Conservation (phyloP, 2,888 invertebrate species). For the Drosophila cyrtoloma region DNA sequence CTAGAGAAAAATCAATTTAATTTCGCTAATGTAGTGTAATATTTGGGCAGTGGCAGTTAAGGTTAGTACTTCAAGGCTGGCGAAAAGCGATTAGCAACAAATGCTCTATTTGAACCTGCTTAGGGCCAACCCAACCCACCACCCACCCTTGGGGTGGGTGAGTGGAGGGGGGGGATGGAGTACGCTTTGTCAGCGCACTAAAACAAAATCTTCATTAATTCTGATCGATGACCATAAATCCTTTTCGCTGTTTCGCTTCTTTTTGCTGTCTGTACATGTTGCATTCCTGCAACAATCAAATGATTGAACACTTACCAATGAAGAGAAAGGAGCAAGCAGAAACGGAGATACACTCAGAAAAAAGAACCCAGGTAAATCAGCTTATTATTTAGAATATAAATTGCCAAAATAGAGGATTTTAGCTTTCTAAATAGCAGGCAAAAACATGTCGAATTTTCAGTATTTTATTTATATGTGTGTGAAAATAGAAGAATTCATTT, state of each 20-base stretch:
- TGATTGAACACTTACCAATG: slow-evolving; percentile 75
- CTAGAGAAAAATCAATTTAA: slow-evolving; percentile 75
- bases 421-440: no score
- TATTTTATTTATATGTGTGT: no score
- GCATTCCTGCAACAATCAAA: slow-evolving; percentile 80
- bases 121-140: slow-evolving; percentile 21
- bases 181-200: slow-evolving; percentile 38
- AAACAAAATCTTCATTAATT: slow-evolving; percentile 85
- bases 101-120: slow-evolving; percentile 71
- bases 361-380: not conserved
- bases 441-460: no score
- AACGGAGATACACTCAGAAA: not conserved
- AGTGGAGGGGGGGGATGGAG: not conserved
- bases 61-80: slow-evolving; percentile 48
- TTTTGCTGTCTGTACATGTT: slow-evolving; percentile 31
- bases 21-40: slow-evolving; percentile 84
- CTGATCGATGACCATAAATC: slow-evolving; percentile 86
- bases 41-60: slow-evolving; percentile 59
- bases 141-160: not conserved
- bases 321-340: not conserved
- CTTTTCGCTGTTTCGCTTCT: slow-evolving; percentile 71
- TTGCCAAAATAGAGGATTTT: no score
- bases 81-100: slow-evolving; percentile 72
- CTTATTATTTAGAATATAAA: not conserved
- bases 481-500: no score